Conservation (phyloP, 2,113 vertebrate genomes). For the Ceratotherium simum region DNA sequence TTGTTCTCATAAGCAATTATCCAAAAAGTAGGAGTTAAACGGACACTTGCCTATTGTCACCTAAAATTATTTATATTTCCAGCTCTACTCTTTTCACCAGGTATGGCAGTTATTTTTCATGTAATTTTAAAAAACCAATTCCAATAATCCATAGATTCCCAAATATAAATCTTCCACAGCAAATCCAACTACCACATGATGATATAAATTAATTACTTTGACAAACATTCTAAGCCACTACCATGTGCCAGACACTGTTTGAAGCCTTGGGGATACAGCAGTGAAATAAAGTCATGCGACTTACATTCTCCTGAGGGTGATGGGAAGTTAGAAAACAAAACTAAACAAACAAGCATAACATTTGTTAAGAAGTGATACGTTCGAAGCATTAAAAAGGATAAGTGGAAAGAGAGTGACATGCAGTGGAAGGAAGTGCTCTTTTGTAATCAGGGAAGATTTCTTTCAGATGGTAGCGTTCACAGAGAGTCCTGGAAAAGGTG, state of each 20-base stretch:
- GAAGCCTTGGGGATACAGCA: background rate
- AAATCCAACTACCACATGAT: background rate
- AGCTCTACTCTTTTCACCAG: background rate
- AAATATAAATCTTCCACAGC: background rate
- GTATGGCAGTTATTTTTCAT: background rate
- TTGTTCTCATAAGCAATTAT: background rate
- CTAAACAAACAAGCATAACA: background rate
- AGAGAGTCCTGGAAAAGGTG: background rate
- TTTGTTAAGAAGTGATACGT: background rate
- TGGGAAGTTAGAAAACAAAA: background rate
- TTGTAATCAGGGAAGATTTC: background rate
- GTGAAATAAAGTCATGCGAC: background rate
- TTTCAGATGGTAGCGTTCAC: background rate
- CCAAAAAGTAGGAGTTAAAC: background rate
- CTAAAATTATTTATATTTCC: background rate
- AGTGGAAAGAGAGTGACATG: background rate
- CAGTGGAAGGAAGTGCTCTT: background rate
- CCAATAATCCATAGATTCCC: background rate
- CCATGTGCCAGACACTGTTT: background rate
- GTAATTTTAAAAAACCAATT: background rate
- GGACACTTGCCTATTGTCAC: background rate
- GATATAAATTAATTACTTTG: background rate
- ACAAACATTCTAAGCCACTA: background rate
- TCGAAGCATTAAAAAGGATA: background rate
- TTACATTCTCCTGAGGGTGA: background rate